Evolutionary conservation across 30 jellyfish, hydroid and myxozoan species (phyloP).

Genomic region (Chironex yamaguchii): DNA sequence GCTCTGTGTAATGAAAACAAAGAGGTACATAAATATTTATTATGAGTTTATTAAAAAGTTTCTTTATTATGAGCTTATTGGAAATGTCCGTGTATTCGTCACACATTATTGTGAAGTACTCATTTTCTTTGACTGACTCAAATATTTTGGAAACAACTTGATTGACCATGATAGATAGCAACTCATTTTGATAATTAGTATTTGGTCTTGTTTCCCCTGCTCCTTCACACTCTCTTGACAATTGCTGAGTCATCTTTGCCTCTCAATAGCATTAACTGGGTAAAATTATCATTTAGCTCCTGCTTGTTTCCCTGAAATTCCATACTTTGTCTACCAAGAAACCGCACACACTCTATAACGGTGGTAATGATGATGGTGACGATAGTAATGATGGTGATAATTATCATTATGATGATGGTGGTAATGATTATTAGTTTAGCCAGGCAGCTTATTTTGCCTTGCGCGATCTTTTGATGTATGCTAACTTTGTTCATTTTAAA

Average conservation of each 20-base stretch:
- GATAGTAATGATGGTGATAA: no score
- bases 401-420: no score
- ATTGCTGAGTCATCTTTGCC: conserved; percentile 34
- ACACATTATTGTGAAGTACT: conserved; percentile 50
- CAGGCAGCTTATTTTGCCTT: no score
- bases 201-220: conserved; percentile 15
- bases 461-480: no score
- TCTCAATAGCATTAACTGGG: conserved; percentile 49
- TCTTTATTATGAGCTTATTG: conserved; percentile 11
- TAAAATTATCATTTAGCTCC: conserved; percentile 48
- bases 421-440: no score
- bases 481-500: no score
- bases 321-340: conserved; percentile 60
- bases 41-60: no score
- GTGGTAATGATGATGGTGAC: no score
- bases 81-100: conserved; percentile 87
- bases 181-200: conserved; percentile 74
- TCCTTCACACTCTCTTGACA: conserved; percentile 1
- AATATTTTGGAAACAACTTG: conserved; percentile 34
- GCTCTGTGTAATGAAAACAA: neutral
- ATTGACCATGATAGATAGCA: conserved; percentile 68
- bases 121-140: conserved; percentile 21
- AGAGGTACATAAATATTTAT: no score
- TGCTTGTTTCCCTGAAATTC: conserved; percentile 57
- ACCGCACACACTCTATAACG: conserved; percentile 26